Evolutionary conservation across 2,797 vertebrate genomes (phyloP), one percentile per base, ranked within the genome.

Genomic region (Chiloscyllium punctatum): DNA sequence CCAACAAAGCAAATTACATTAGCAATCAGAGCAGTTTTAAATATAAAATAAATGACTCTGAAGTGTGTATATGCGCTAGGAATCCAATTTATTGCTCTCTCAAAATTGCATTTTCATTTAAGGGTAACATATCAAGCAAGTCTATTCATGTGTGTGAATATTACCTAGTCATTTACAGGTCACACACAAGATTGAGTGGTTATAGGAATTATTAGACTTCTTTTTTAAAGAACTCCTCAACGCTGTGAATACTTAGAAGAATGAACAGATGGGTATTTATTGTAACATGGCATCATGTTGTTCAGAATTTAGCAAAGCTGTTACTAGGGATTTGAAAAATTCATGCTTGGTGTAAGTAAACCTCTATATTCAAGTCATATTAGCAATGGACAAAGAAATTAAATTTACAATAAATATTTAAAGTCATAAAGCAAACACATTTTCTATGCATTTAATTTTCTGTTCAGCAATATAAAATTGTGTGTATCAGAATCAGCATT

Each of bases 21-120:
- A 87, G 30, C 42, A 86, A 82, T 87, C 79, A 86, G 48, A 68
- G 88, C 23, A 68, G 82, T n/a, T 48, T 88, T 95, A 95, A 88
- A 95, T 88, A 23, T 87, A 51, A 42, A 74, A 95, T 95, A 95
- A 95, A 95, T 95, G 42, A 72, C 71, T 74, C 48, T n/a, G 48
- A 95, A 95, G 48, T 53, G 30, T 5, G 33, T 42, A 21, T 69
- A 18, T 92, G 66, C 42, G n/a, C 87, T 11, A 90, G 53, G 57
- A 62, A 62, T 90, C 87, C 57, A 90, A 90, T 94, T 94, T 72
- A 94, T 94, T 94, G 9, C 71, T 53, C 42, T 77, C 25, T 18
- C 94, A 95, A 77, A 53, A 95, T 74, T 95, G 94, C 71, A 95
- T 77, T 95, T 74, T 77, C 94, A 95, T 95, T 95, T 95, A 95